phyloP scores from a whole-genome alignment of 2,888 invertebrate species.

The Dasysyrphus albostriatus region DNA sequence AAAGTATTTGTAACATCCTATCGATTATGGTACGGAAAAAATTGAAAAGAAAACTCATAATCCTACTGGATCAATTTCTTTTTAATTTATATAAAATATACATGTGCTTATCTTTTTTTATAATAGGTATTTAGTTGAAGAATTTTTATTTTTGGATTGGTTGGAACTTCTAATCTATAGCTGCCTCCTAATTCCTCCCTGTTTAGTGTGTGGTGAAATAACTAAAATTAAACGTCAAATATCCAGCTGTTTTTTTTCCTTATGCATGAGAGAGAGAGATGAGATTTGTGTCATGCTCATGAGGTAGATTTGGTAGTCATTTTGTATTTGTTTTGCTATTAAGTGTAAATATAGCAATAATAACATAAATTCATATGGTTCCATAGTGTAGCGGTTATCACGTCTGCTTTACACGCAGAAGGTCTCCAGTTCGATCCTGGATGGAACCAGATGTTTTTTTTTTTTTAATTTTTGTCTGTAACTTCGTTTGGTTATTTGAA shows the following conservation, averaged over 20 bases:
- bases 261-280: background rate
- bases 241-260: slow-evolving; percentile 29
- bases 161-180: background rate
- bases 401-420: slow-evolving; percentile 85
- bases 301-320: background rate
- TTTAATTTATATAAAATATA: slow-evolving; percentile 46
- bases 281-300: background rate
- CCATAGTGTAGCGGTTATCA: slow-evolving; percentile 85
- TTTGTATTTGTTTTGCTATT: accelerated
- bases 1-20: slow-evolving; percentile 87
- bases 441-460: slow-evolving; percentile 81
- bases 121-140: background rate
- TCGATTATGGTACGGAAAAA: slow-evolving; percentile 85
- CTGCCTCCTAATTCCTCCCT: background rate
- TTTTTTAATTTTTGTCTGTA: background rate
- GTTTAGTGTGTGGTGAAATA: slow-evolving; percentile 20
- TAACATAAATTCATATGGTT: slow-evolving; percentile 78
- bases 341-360: accelerated
- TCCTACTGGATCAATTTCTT: slow-evolving; percentile 17
- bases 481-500: no score
- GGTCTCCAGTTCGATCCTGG: slow-evolving; percentile 84
- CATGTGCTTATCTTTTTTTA: slow-evolving; percentile 33
- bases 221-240: slow-evolving; percentile 7
- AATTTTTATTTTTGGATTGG: background rate
- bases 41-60: slow-evolving; percentile 86